Percentiles rank a stretch among this genome's conserved stretches.
Evolutionary conservation across 2,113 vertebrate species (phyloP).

Genomic region (Menidia beryllina): DNA sequence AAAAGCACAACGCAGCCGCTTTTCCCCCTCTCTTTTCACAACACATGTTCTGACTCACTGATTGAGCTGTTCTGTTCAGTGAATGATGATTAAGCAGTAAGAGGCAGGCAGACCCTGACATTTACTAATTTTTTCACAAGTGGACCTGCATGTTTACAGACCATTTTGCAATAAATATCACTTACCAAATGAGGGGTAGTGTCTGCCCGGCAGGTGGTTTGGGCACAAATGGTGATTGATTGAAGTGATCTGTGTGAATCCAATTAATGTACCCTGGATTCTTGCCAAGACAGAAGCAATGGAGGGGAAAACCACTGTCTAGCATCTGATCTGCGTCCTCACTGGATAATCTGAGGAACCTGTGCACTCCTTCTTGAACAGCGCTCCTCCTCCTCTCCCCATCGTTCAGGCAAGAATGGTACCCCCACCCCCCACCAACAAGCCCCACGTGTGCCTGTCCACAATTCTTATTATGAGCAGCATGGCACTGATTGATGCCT

Average conservation of each 20-base stretch:
- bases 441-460: conserved; percentile 84
- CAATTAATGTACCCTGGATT: conserved; percentile 70
- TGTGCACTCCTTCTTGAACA: conserved; percentile 33
- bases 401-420: conserved; percentile 77
- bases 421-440: conserved; percentile 82
- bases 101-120: conserved; percentile 21
- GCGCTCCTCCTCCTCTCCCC: conserved; percentile 38
- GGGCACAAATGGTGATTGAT: conserved; percentile 68
- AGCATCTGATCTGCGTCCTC: conserved; percentile 65
- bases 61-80: conserved; percentile 48
- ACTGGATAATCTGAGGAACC: conserved; percentile 52
- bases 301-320: conserved; percentile 66
- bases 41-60: conserved; percentile 33
- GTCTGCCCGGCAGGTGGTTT: conserved; percentile 71
- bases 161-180: conserved; percentile 59
- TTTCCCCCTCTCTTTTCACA: conserved; percentile 21
- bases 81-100: conserved; percentile 32
- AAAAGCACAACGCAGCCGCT: conserved; percentile 29
- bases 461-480: conserved; percentile 85
- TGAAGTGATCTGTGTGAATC: conserved; percentile 73
- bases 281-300: conserved; percentile 63
- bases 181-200: conserved; percentile 74
- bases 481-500: conserved; percentile 85
- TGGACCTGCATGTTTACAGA: conserved; percentile 57
- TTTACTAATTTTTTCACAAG: conserved; percentile 24